Evolutionary conservation across 2,113 vertebrate genomes (phyloP).

Genomic region (Phaethon lepturus): DNA sequence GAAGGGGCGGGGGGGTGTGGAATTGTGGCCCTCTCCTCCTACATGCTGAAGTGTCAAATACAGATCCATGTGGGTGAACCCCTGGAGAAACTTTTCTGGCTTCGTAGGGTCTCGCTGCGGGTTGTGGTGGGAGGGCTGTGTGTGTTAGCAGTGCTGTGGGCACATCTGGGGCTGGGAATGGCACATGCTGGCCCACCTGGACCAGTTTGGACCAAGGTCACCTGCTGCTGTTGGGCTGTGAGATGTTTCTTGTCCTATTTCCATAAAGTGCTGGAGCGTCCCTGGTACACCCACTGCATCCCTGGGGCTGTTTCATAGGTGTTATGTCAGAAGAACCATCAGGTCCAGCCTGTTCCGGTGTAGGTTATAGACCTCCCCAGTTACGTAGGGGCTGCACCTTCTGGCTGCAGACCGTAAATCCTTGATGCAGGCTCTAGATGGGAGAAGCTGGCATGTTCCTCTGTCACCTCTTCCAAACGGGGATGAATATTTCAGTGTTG

Average conservation of each 20-base stretch:
- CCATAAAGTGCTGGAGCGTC: accelerated
- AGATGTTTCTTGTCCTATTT: background rate
- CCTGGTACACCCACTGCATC: background rate
- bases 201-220: background rate
- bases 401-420: background rate
- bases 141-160: background rate
- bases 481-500: too few species aligned
- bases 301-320: background rate
- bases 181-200: background rate
- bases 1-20: too few species aligned
- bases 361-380: background rate
- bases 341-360: too few species aligned
- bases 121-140: background rate
- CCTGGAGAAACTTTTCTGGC: background rate
- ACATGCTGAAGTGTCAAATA: background rate
- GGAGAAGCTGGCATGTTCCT: background rate
- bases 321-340: background rate
- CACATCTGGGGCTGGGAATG: background rate
- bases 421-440: background rate
- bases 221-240: background rate
- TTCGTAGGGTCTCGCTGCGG: background rate
- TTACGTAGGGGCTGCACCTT: background rate
- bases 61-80: accelerated
- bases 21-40: background rate
- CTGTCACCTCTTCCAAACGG: background rate